Base-by-base conservation (phyloP, 1,140 invertebrate genomes). In the Ostrea edulis region DNA sequence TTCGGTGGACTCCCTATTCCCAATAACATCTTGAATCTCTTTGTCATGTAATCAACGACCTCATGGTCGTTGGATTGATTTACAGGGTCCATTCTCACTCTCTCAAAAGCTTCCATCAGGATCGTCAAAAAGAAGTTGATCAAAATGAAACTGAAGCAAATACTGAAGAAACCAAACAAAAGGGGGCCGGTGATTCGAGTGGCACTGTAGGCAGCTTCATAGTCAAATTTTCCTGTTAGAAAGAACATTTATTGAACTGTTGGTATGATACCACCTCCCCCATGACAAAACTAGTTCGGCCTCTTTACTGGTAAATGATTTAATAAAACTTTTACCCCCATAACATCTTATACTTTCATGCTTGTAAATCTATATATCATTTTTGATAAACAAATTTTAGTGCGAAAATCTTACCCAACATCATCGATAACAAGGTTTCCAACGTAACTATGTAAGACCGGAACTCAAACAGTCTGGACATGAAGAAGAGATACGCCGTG, bases 71-170 rank as follows among this genome's bases (percentile, higher is more conserved):
- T 91, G 44, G 82, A 58, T 55, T 91, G 90, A 22, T 91, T 89
- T 3, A 81, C 35, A 20, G 86, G 51, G 71, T 91, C 90, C 52
- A 35, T 62, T n/a, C 89, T 53, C 3, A 91, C 90, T 3, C 83
- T 87, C 52, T 88, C 86, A 55, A 91, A 91, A 2, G 88, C 89
- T 54, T 91, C 88, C 44, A 91, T 87, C 12, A 93, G 81, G 20
- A 93, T 91, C 8, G 91, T 90, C 17, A 93, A 87, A 17, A 93
- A 92, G 71, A 93, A 90, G 87, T 91, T 93, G 54, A 93, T 85
- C 9, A 93, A 84, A 52, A 92, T 89, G 51, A 92, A 90, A 71
- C 90, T 87, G 82, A 92, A 90, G 20, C 90, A 86, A 7, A 93
- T 68, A 55, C 90, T 88, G 87, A 91, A 93, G 82, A 89, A 82